Conservation (phyloP, 2,113 vertebrate species). For the Emydocephalus ijimae region DNA sequence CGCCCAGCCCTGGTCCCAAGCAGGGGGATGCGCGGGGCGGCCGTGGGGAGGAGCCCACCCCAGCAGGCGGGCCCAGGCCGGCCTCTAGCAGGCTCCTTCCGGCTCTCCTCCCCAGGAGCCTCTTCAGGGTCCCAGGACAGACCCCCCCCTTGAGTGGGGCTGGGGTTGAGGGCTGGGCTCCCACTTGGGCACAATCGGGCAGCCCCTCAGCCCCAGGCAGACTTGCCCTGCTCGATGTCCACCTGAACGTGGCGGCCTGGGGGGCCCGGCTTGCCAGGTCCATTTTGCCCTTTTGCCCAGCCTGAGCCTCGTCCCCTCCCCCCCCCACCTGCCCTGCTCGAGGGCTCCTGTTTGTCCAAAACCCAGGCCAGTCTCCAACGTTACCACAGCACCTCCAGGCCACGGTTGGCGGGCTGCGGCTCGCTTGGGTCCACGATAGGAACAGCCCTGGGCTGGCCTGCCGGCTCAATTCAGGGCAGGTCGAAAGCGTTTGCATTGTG, state of each 20-base stretch:
- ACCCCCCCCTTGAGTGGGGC: neutral
- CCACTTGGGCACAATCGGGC: neutral
- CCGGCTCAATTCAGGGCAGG: constrained; percentile 41
- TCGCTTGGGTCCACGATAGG: constrained; percentile 33
- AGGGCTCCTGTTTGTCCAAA: neutral
- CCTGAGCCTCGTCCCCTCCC: neutral
- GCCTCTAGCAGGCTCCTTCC: neutral
- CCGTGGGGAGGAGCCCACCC: neutral
- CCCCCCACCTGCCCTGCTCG: rapidly evolving
- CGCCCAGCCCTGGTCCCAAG: rapidly evolving
- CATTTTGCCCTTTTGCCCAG: neutral
- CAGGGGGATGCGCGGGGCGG: neutral
- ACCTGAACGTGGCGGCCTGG: neutral
- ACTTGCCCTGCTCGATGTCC: neutral
- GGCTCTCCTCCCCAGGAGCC: neutral
- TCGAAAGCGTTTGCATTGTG: constrained; percentile 50
- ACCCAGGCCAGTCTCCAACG: rapidly evolving
- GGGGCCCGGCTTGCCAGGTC: neutral
- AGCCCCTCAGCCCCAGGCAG: neutral
- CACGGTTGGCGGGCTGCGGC: neutral
- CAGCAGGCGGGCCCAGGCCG: neutral
- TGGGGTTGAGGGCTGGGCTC: too few species aligned
- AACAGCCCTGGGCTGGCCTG: constrained; percentile 45
- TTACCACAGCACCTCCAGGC: neutral
- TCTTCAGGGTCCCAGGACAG: neutral